Evolutionary conservation across 2,888 invertebrate species (phyloP), one percentile per base, ranked within the genome.

Genomic region (Lottia scabra): DNA sequence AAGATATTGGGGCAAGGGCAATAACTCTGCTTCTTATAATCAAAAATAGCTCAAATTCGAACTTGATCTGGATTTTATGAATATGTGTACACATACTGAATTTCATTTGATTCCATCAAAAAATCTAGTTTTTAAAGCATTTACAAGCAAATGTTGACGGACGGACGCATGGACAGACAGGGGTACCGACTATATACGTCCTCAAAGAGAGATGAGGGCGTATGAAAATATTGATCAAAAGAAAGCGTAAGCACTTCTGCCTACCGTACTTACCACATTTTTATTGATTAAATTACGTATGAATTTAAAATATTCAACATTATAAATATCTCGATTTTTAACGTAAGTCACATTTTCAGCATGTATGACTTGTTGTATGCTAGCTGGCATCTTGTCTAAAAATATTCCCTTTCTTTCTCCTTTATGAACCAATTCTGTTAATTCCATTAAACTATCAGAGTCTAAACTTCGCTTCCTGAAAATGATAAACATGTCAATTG

Each of bases 291-390:
- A 80, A 43, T 87, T 83, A 66, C 84, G 83, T 56, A 91, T 84
- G 80, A 91, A 91, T 45, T 79, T 80, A 82, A 90, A 91, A 78
- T 91, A 91, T 65, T 90, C 89, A 2, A 83, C 81, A 79, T 89
- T 89, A 79, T 89, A 91, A 65, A 91, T 87, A 77, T 90, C 90
- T 44, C 90, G 80, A 79, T 91, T 90, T 76, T 89, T 89, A 80
- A 90, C 87, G 76, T 91, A 91, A 10, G 87, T 87, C 46, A 91
- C 85, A 81, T 91, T 91, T 80, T 90, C 90, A 48, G 90, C 89
- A 67, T 89, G 87, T 45, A 91, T 89, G 65, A 85, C 82, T 68
- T 88, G 86, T 73, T 89, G 88, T 44, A 91, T 88, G 65, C 85
- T 79, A 30, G 89, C 87, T 8, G 90, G 90, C 87, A 90, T 89